Percentiles rank a stretch among this genome's conserved stretches.
These are phyloP conservation scores for Scomber japonicus DNA, from an alignment of 2,113 vertebrate genomes.

Conservation along the genomic window DNA sequence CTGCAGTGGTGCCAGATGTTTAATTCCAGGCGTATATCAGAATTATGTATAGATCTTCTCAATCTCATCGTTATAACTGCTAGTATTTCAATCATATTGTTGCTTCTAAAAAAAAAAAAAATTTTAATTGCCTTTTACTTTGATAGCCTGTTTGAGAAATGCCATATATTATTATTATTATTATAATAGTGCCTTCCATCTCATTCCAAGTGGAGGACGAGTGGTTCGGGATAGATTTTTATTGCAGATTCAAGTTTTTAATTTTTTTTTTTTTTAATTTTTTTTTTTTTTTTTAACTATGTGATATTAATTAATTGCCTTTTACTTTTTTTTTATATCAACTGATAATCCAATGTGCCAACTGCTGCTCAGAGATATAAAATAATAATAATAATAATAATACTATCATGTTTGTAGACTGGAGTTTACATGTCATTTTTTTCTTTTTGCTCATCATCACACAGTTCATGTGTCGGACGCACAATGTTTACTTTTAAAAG, in stretches of 20 bases:
- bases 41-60: constrained; percentile 1
- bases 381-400: too few species aligned
- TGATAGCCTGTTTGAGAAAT: constrained; percentile 20
- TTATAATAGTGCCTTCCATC: constrained; percentile 60
- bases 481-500: constrained; percentile 48
- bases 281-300: neutral
- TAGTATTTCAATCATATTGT: neutral
- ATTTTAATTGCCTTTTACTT: neutral
- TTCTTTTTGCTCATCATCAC: constrained; percentile 5
- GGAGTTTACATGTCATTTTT: constrained; percentile 17
- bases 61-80: neutral
- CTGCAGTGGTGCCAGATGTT: constrained; percentile 28
- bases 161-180: neutral
- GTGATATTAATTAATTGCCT: constrained; percentile 31
- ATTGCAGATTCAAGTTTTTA: constrained; percentile 8
- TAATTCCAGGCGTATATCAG: constrained; percentile 21
- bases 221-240: constrained; percentile 11
- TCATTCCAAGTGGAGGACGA: constrained; percentile 43
- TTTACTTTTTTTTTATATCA: constrained; percentile 39
- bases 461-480: neutral
- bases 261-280: too few species aligned
- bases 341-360: constrained; percentile 53
- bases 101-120: too few species aligned
- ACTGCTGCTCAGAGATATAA: constrained; percentile 39
- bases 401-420: neutral